A percentile compares a stretch with the other conserved stretches of the same genome.
Conservation (phyloP, 1,140 invertebrate species). For the Tenebrio molitor region DNA sequence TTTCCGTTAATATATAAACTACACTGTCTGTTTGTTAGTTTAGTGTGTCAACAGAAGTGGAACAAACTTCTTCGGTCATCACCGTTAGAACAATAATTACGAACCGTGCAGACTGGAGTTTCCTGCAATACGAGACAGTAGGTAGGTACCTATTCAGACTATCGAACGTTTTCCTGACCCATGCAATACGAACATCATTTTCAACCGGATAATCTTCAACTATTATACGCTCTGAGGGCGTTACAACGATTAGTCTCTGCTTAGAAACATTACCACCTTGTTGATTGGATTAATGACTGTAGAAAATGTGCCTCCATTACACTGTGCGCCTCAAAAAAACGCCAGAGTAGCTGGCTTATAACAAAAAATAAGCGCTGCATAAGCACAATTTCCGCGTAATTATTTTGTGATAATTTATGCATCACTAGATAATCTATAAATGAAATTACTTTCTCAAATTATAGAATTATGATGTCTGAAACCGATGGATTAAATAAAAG, state of each 20-base stretch:
- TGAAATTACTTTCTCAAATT: conserved; percentile 37
- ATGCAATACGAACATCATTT: background rate
- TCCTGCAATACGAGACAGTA: background rate
- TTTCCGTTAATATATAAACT: conserved; percentile 12
- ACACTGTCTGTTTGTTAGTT: background rate
- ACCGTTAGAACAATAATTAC: conserved; percentile 38
- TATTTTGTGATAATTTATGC: background rate
- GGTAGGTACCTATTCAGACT: no score
- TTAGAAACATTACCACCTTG: background rate
- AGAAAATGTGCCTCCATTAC: background rate
- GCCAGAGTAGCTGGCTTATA: no score
- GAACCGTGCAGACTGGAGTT: conserved; percentile 8
- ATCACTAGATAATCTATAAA: conserved; percentile 19
- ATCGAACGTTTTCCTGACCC: conserved; percentile 3
- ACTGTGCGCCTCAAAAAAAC: no score
- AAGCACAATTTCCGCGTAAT: background rate
- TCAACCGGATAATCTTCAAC: background rate
- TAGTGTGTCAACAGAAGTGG: conserved; percentile 37
- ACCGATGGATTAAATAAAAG: background rate
- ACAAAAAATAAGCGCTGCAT: no score
- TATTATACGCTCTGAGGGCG: conserved; percentile 23
- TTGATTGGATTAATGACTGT: conserved; percentile 5
- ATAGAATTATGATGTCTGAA: conserved; percentile 27
- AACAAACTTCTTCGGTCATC: conserved; percentile 7
- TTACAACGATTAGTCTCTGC: no score